Percentiles rank a stretch among this genome's conserved stretches.
Evolutionary conservation across 2,113 vertebrate genomes (phyloP).

Genomic region (Megaceryle torquata): DNA sequence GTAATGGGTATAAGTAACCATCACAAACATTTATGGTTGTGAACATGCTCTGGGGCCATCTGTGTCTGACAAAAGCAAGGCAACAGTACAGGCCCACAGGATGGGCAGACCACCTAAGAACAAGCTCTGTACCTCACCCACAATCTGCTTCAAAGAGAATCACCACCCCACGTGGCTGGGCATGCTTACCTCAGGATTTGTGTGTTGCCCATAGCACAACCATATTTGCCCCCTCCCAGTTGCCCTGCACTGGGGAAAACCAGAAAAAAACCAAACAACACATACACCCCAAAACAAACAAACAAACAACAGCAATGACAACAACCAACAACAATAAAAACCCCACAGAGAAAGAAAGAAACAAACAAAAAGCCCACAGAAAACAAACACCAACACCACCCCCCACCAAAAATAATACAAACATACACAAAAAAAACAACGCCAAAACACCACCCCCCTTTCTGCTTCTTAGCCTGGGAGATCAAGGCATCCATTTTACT

Average conservation of each 20-base stretch:
- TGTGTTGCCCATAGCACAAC: not conserved
- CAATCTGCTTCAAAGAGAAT: not conserved
- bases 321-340: too few species aligned
- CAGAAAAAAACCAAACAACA: not conserved
- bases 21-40: not conserved
- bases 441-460: not conserved
- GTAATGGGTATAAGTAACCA: too few species aligned
- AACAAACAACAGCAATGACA: too few species aligned
- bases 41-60: not conserved
- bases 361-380: too few species aligned
- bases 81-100: too few species aligned
- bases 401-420: not conserved
- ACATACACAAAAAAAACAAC: too few species aligned
- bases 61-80: not conserved
- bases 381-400: too few species aligned
- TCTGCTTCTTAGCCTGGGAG: not conserved
- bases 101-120: not conserved
- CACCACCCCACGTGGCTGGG: too few species aligned
- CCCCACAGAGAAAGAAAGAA: too few species aligned
- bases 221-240: not conserved
- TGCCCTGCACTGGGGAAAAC: not conserved
- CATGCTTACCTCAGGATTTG: rapidly evolving
- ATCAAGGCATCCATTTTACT: not conserved
- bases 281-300: not conserved
- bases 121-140: not conserved